These are phyloP conservation scores for Montipora capitata DNA, from an alignment of 92 coral and sea anemone species.

Conservation along the genomic window DNA sequence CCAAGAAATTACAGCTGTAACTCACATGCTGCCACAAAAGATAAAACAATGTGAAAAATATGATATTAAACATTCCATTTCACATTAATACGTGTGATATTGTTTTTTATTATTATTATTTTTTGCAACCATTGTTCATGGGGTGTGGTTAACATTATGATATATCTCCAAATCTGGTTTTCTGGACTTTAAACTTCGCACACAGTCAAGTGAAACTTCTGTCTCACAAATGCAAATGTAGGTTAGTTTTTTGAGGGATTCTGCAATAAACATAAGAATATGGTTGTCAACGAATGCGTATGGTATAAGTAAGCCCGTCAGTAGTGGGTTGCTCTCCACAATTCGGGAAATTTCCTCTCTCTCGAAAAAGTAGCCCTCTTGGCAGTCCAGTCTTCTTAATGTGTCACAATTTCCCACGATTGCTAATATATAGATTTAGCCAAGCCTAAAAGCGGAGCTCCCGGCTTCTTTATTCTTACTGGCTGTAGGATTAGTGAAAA, in stretches of 20 bases:
- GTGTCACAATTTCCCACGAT: neutral
- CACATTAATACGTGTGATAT: too few relatives aligned
- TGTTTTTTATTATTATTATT: too few relatives aligned
- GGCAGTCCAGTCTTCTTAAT: constrained; percentile 1
- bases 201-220: neutral
- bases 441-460: too few relatives aligned
- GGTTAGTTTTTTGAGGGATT: neutral
- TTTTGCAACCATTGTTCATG: neutral
- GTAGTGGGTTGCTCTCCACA: constrained; percentile 10
- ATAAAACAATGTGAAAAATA: too few relatives aligned
- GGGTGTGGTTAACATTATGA: neutral
- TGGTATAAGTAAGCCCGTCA: neutral
- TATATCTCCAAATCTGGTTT: neutral
- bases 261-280: neutral
- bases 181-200: neutral
- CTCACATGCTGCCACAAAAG: too few relatives aligned
- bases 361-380: neutral
- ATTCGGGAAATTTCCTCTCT: neutral
- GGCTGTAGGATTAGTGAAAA: too few relatives aligned
- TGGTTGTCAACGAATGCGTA: neutral
- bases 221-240: constrained; percentile 18
- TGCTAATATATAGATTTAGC: too few relatives aligned
- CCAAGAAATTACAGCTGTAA: too few relatives aligned
- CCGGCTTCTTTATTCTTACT: too few relatives aligned
- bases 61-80: too few relatives aligned